phyloP scores from a whole-genome alignment of 2,888 invertebrate species.

The Pterostichus madidus region DNA sequence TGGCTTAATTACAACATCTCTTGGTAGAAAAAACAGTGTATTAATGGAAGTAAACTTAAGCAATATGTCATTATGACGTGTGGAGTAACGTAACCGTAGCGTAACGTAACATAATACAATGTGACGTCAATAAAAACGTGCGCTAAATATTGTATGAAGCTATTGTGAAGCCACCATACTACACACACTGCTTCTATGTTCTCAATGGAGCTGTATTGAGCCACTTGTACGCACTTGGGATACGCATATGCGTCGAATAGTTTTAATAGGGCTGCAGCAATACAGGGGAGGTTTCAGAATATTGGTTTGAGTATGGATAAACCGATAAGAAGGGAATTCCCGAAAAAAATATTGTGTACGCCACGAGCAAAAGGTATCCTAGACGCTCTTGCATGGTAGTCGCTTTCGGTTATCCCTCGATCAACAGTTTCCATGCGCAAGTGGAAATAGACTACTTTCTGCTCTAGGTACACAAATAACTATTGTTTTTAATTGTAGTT shows the following conservation, averaged over 20 bases:
- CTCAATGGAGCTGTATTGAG: conserved; percentile 5
- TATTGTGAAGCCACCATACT: conserved; percentile 3
- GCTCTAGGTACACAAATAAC: too few species aligned
- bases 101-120: conserved; percentile 45
- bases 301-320: too few species aligned
- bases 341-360: too few species aligned
- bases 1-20: too few species aligned
- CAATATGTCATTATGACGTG: conserved; percentile 34
- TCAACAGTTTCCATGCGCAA: too few species aligned
- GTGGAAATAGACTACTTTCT: too few species aligned
- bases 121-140: conserved; percentile 59
- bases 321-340: too few species aligned
- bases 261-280: neutral
- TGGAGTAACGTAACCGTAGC: neutral
- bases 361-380: too few species aligned
- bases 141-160: conserved; percentile 58
- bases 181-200: neutral
- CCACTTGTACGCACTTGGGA: neutral
- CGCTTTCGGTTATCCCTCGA: too few species aligned
- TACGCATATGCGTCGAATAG: neutral
- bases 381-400: too few species aligned
- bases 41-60: neutral
- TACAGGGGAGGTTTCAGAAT: neutral
- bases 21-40: too few species aligned
- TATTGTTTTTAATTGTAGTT: too few species aligned